These are phyloP conservation scores for Spea hammondii DNA, from an alignment of 2,797 vertebrate genomes.

Conservation along the genomic window DNA sequence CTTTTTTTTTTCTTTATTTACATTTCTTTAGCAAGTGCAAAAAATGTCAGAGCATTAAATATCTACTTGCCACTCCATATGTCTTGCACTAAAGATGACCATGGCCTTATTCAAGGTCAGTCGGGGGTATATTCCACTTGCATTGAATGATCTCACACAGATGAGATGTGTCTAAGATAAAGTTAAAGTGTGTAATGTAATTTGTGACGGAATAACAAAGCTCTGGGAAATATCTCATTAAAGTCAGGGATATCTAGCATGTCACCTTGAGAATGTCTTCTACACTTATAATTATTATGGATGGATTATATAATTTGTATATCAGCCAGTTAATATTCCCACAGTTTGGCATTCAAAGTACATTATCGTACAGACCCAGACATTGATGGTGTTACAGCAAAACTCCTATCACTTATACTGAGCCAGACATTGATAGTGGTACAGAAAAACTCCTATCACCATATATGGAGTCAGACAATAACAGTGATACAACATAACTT, in stretches of 20 bases:
- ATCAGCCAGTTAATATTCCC: no score
- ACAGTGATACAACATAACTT: no score
- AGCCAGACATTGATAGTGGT: no score
- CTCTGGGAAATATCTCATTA: neutral
- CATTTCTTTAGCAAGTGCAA: neutral
- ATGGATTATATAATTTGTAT: neutral
- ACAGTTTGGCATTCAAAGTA: no score
- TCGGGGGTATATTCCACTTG: constrained; percentile 6
- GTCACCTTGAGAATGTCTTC: constrained; percentile 3
- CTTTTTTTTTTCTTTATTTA: neutral
- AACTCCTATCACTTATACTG: no score
- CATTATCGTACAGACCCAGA: no score
- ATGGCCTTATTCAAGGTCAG: constrained; percentile 3
- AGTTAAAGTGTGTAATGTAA: constrained; percentile 25
- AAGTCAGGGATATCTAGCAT: neutral
- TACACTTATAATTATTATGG: constrained; percentile 6
- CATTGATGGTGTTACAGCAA: no score
- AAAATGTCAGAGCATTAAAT: neutral
- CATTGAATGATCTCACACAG: constrained; percentile 5
- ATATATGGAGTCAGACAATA: no score
- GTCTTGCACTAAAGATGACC: constrained; percentile 6
- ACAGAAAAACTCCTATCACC: no score
- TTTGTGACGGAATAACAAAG: constrained; percentile 27
- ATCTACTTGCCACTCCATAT: neutral
- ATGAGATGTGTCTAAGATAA: constrained; percentile 24